Evolutionary conservation across 2,888 invertebrate species (phyloP), one percentile per base, ranked within the genome.

Genomic region (Thecocarcelia acutangulata): DNA sequence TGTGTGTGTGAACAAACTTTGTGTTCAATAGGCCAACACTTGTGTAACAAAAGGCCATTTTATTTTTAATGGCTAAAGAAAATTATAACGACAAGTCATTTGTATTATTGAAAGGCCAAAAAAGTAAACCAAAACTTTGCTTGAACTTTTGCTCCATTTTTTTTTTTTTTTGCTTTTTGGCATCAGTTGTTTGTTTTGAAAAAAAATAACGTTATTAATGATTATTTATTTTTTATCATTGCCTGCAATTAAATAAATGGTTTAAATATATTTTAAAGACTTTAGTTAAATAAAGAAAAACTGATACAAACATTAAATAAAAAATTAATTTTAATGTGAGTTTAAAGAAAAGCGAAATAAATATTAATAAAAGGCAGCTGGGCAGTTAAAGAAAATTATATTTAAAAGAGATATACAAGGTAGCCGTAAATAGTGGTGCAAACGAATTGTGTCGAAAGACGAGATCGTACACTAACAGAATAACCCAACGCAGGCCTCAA

Each of bases 51-150:
- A 54, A 76, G 61, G 59, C 80, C 69, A 75, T 69, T 66, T 66
- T 58, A 50, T 61, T 52, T 66, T 61, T 80, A 69, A 56, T 61
- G 44, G 61, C 46, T n/a, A 21, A 58, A 72, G 54, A 40, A 72
- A 73, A 78, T 74, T 50, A 73, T 81, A 73, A 81, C 50, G 73
- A 68, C 63, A 73, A 72, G 66, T 64, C 77, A 78, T 78, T 82
- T 82, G 58, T 70, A 69, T 69, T 44, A 70, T 78, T 78, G 21
- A 58, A 24, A 17, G 58, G 70, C 70, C 50, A 69, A 73, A 50
- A 44, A 61, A 24, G 15, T 13, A 13, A 64, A 50, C 33, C 64
- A 19, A 77, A 77, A 70, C 48, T 70, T 37, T 63, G 42, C 44
- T 46, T 76, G 68, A 69, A 76, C 76, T 76, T 61, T 74, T 48